phyloP scores from a whole-genome alignment of 2,113 vertebrate species.

The Ivindomyrus marchei region DNA sequence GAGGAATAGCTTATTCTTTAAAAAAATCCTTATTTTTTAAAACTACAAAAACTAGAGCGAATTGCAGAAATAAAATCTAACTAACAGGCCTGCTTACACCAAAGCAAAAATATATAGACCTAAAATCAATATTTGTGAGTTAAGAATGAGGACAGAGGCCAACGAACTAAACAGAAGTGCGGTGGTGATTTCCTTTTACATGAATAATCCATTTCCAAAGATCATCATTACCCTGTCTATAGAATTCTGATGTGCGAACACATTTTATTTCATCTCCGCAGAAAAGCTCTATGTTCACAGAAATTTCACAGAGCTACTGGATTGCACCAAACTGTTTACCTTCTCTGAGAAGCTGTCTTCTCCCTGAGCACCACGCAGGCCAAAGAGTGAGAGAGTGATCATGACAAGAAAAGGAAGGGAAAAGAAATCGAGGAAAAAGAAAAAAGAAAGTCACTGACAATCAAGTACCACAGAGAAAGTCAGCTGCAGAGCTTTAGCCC shows the following conservation, averaged over 20 bases:
- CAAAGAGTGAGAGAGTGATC: conserved; percentile 51
- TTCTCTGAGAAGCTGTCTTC: conserved; percentile 94
- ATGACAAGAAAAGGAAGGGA: neutral
- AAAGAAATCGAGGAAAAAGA: conserved; percentile 28
- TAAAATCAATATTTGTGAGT: neutral
- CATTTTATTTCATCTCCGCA: neutral
- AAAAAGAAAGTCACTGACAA: conserved; percentile 25
- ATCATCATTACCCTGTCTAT: neutral
- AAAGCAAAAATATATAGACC: neutral
- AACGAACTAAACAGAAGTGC: neutral
- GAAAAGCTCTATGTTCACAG: neutral
- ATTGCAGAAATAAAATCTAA: neutral
- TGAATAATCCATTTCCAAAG: neutral
- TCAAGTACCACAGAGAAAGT: neutral
- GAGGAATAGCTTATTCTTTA: neutral
- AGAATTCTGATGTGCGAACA: neutral
- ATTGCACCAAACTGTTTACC: conserved; percentile 65
- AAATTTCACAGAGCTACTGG: neutral
- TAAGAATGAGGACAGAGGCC: neutral
- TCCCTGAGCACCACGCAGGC: conserved; percentile 78
- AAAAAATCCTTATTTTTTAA: neutral
- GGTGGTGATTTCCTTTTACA: neutral
- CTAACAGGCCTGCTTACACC: neutral
- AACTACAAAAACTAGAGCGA: neutral
- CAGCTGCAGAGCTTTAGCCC: neutral